Percentiles rank a stretch among this genome's conserved stretches.
Evolutionary conservation across 1,140 invertebrate species (phyloP).

Genomic region (Kradibia gibbosae): DNA sequence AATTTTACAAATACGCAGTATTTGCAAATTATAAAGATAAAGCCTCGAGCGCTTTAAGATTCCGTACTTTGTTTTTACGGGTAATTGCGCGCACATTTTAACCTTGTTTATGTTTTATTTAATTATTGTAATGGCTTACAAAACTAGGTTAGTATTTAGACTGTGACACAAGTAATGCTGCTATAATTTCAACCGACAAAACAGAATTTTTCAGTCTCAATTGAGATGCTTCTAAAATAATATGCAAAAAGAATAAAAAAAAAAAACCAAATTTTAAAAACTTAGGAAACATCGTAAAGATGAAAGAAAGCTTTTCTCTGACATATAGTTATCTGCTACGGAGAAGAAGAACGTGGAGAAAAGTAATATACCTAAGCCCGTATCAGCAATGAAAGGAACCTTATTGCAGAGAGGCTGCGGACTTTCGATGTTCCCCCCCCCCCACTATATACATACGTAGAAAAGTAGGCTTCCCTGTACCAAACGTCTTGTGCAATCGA

Average conservation of each 20-base stretch:
- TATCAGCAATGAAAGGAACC: constrained; percentile 1
- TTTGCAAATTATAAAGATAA: constrained; percentile 3
- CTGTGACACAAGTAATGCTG: not conserved
- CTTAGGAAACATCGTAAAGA: not conserved
- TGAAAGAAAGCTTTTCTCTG: not conserved
- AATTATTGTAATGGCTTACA: not conserved
- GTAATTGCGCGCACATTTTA: not conserved
- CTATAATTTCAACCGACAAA: not conserved
- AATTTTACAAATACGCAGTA: not conserved
- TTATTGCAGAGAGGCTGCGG: not conserved
- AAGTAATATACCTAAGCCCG: not conserved
- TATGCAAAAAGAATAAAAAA: not conserved
- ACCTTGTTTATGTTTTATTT: not conserved
- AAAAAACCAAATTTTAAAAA: not conserved
- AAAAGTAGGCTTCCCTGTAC: too few species aligned
- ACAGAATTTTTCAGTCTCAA: too few species aligned
- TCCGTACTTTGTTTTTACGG: not conserved
- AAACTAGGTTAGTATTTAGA: not conserved
- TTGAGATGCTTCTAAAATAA: not conserved
- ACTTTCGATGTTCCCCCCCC: not conserved
- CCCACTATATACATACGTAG: not conserved
- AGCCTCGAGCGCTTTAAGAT: not conserved
- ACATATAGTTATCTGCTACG: not conserved
- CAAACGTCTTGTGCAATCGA: not conserved
- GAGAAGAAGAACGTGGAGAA: not conserved